Evolutionary conservation across 2,797 vertebrate genomes (phyloP), one percentile per base, ranked within the genome.

Genomic region (Pagetopsis macropterus): DNA sequence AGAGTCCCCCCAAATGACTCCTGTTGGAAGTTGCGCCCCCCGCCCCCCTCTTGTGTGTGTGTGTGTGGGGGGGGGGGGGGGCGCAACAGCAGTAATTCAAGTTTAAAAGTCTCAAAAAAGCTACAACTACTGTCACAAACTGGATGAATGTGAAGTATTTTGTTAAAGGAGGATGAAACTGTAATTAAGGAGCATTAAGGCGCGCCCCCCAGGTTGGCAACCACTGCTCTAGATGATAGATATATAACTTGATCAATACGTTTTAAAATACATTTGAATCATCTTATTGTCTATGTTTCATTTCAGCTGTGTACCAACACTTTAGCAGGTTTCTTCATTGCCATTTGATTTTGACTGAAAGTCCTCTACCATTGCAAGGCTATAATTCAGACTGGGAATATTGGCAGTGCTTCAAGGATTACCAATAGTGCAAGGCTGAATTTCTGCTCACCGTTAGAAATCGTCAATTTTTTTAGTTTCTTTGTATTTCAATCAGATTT

Each of bases 401-500:
- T 71, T 58, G 58, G 48, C 13, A 46, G 58, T 0, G 0, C 57
- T 72, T 73, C 57, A 73, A 74, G 40, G 68, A 82, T 75, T 74
- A 79, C 49, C 48, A 43, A 58, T 51, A 71, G 56, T 21, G 56
- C 50, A 67, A 67, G 60, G 52, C 50, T 23, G 43, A 78, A 65
- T 67, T 56, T 9, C 65, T 46, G 40, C 68, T 48, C 57, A 50
- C 49, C 37, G 37, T 62, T 59, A 52, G 44, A 77, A 81, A 67
- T 78, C 67, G 63, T 82, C 45, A 45, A 61, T 59, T 82, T 76
- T 37, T 62, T 79, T 40, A 67, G 60, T 46, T 40, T 61, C 78
- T 79, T 84, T 76, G 65, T 76, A 31, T 40, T 74, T 37, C 33
- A 79, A 65, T 33, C 31, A 63, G 5, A 31, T 40, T 74, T 37